A percentile compares a stretch with the other conserved stretches of the same genome.
phyloP scores from a whole-genome alignment of 2,113 vertebrate genomes.

The Brachyistius frenatus region DNA sequence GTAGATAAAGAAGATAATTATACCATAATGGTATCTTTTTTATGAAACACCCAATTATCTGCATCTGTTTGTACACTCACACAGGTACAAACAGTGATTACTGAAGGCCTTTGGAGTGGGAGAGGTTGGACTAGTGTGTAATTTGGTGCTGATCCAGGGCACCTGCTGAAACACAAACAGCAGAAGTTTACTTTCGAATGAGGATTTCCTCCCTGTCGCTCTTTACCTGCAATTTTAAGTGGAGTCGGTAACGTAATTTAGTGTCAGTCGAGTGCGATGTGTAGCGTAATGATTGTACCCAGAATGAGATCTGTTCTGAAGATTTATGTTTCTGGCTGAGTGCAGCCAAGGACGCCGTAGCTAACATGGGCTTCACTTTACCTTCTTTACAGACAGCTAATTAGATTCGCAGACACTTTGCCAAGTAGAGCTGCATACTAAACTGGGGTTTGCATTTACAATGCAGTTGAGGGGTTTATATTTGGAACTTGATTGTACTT shows the following conservation, averaged over 20 bases:
- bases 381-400: conserved; percentile 67
- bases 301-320: conserved; percentile 46
- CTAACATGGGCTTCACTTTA: conserved; percentile 62
- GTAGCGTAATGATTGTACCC: conserved; percentile 52
- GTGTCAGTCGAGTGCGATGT: conserved; percentile 40
- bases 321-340: conserved; percentile 57
- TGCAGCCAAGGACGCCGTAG: conserved; percentile 54
- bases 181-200: conserved; percentile 42
- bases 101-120: conserved; percentile 24
- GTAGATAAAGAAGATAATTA: conserved; percentile 66
- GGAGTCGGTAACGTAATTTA: conserved; percentile 57
- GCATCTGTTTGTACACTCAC: conserved; percentile 48
- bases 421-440: conserved; percentile 55
- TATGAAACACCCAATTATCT: conserved; percentile 69
- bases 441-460: conserved; percentile 50
- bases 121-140: conserved; percentile 26
- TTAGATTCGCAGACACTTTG: conserved; percentile 63
- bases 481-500: conserved; percentile 38
- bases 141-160: conserved; percentile 37
- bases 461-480: conserved; percentile 37
- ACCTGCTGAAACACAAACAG: conserved; percentile 8
- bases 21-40: conserved; percentile 55
- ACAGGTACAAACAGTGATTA: conserved; percentile 61
- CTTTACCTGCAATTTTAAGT: conserved; percentile 47
- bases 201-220: conserved; percentile 33